These are phyloP conservation scores for Synergus laeviventris DNA, from an alignment of 2,888 invertebrate species.

Conservation along the genomic window DNA sequence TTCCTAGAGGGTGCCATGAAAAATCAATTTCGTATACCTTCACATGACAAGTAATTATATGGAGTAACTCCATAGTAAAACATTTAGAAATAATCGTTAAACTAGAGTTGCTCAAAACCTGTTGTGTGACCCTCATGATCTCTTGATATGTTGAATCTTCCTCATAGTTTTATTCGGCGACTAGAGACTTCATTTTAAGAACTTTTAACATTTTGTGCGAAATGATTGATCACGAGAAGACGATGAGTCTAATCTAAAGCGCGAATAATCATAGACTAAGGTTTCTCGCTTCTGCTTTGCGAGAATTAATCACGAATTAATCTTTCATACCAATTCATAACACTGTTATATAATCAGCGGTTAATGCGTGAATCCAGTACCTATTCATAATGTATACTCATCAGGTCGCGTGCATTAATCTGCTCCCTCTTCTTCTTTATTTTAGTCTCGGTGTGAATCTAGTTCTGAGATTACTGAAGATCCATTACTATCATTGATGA, in stretches of 20 bases:
- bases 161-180: background rate
- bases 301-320: slow-evolving; percentile 22
- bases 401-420: slow-evolving; percentile 25
- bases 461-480: slow-evolving; percentile 13
- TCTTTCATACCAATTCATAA: slow-evolving; percentile 19
- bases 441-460: background rate
- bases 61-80: slow-evolving; percentile 1
- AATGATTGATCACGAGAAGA: background rate
- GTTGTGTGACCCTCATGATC: background rate
- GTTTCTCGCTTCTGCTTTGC: background rate
- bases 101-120: background rate
- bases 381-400: slow-evolving; percentile 32
- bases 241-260: background rate
- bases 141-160: background rate
- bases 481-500: slow-evolving; percentile 31
- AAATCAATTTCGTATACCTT: slow-evolving; percentile 18
- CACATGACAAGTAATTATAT: slow-evolving; percentile 19
- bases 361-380: slow-evolving; percentile 20
- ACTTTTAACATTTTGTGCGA: background rate
- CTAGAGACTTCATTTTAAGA: background rate
- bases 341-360: slow-evolving; percentile 1
- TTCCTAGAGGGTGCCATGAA: slow-evolving; percentile 20
- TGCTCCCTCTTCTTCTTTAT: background rate
- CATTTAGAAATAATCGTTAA: slow-evolving; percentile 2
- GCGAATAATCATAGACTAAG: background rate